Conservation (phyloP, 2,797 vertebrate genomes). For the Sebastes cheni region DNA sequence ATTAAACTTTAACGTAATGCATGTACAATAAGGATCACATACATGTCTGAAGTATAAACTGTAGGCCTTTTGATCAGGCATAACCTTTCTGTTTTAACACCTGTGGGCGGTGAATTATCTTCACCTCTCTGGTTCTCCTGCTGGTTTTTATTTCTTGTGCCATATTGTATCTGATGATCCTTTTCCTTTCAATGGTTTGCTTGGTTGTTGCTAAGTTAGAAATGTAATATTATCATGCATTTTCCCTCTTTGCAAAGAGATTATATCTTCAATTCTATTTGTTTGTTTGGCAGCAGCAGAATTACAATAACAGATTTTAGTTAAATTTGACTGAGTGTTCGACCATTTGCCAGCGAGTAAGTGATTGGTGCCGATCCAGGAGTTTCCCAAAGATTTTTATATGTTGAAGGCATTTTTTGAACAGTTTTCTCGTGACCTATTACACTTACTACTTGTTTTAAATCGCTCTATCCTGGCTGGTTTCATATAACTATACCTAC, state of each 20-base stretch:
- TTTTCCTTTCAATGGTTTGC: background rate
- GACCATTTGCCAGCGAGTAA: background rate
- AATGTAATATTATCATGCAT: background rate
- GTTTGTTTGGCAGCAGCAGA: background rate
- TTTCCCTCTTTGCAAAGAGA: background rate
- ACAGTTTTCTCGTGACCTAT: background rate
- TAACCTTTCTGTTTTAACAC: background rate
- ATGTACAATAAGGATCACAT: background rate
- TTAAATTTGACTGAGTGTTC: background rate
- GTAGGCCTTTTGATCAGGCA: background rate
- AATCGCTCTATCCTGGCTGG: no score
- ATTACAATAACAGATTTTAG: background rate
- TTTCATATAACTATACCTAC: no score
- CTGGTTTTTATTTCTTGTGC: background rate
- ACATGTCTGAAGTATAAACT: background rate
- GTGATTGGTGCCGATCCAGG: background rate
- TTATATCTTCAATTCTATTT: background rate
- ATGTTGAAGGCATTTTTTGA: background rate
- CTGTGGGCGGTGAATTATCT: background rate
- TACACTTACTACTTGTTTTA: no score
- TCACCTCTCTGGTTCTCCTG: background rate
- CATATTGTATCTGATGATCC: background rate
- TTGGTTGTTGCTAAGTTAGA: background rate
- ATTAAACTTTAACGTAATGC: constrained; percentile 19
- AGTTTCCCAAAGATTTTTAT: background rate